Base-by-base conservation (phyloP, 30 jellyfish, hydroid and myxozoan genomes). In the Rhopilema esculentum region DNA sequence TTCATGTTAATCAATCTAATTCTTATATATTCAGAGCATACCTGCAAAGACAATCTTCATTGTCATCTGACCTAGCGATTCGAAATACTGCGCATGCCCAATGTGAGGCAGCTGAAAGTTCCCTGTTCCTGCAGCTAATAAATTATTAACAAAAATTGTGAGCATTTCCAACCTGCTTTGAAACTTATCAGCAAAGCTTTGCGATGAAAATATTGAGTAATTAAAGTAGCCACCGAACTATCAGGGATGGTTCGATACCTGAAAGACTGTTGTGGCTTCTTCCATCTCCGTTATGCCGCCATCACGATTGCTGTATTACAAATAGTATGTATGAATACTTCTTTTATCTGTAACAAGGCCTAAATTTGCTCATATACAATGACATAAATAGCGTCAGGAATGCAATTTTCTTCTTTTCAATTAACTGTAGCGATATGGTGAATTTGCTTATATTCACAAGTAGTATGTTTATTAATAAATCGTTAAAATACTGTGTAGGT, bases 231-330 rank as follows among this genome's bases (percentile, higher is more conserved):
- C 57, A 40, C 6, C 9, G 57, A 40, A 12, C 9, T 40, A 12
- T 12, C 12, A 40, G 57, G 57, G 19, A 84, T 84, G 93, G 93
- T 84, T 7, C 68, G 69, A 29, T 84, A 84, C 51, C 77, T 84
- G 40, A 84, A 84, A 64, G 93, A 84, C 8, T 84, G 93, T 50
- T 84, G 84, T 65, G 93, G 93, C 63, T 84, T 77, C 72, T 84
- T 84, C 82, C 93, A 84, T 31, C 87, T 84, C 19, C 87, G 93
- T 8, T 84, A 84, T 64, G 93, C 85, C n/a, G 78, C 67, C 16
- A 72, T 84, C 24, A 30, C 65, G 22, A 84, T 84, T 0, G 93
- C 93, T 7, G 18, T 48, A n/a, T 28, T 84, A 22, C 73, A 73
- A 63, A 84, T 84, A 0, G 93, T 84, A 63, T 51, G 93, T 84